Conservation (phyloP, 2,113 vertebrate species). For the Acrocephalus arundinaceus region DNA sequence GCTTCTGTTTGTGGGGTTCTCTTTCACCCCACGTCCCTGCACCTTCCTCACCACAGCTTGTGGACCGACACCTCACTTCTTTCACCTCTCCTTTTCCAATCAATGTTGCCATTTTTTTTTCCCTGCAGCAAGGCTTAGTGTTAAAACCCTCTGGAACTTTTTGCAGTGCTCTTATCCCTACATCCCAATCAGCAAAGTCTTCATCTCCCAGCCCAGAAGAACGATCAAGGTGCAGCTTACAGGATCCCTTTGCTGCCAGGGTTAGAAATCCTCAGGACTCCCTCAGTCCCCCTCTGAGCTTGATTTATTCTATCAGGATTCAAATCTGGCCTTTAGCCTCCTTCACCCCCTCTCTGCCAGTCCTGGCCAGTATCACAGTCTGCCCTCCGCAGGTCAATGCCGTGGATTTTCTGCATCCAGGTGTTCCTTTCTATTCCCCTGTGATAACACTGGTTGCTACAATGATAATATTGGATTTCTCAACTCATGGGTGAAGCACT, state of each 20-base stretch:
- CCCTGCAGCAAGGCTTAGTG: slow-evolving; percentile 9
- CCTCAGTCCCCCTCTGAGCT: neutral
- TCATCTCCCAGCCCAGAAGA: neutral
- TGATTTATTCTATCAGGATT: slow-evolving; percentile 41
- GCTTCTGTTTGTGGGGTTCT: neutral
- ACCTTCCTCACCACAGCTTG: neutral
- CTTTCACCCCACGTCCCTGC: neutral
- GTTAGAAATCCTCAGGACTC: slow-evolving; percentile 25
- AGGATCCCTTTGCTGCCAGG: neutral
- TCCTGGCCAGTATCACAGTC: neutral
- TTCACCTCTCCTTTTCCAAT: slow-evolving; percentile 33
- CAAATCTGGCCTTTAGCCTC: slow-evolving; percentile 43
- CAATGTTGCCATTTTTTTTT: neutral
- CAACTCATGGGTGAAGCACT: slow-evolving; percentile 16
- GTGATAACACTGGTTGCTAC: neutral
- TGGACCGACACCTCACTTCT: slow-evolving; percentile 4
- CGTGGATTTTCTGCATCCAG: slow-evolving; percentile 63
- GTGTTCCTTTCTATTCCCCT: slow-evolving; percentile 45
- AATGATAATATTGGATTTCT: slow-evolving; percentile 59
- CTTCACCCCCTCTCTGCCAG: neutral
- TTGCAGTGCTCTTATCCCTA: slow-evolving; percentile 6
- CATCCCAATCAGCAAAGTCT: slow-evolving; percentile 27
- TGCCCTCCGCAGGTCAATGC: slow-evolving; percentile 40
- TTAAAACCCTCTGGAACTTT: slow-evolving; percentile 34
- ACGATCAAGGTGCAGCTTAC: neutral